phyloP scores from a whole-genome alignment of 2,888 invertebrate genomes.

The Tholera decimalis region DNA sequence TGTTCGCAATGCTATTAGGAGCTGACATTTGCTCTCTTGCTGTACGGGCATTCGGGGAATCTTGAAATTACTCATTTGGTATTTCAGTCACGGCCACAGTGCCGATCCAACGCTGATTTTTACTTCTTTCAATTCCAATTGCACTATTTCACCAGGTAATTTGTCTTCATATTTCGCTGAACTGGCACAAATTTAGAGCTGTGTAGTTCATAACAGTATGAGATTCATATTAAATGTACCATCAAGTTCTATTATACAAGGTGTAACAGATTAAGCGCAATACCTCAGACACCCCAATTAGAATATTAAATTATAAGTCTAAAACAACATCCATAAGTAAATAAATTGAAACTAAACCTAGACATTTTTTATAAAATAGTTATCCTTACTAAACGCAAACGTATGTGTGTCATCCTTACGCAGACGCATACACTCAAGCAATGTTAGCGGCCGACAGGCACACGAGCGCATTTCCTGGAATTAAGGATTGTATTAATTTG shows the following conservation, averaged over 20 bases:
- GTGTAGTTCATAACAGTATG: constrained; percentile 36
- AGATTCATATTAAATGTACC: constrained; percentile 30
- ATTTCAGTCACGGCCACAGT: constrained; percentile 88
- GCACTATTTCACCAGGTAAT: constrained; percentile 87
- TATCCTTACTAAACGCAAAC: too few relatives aligned
- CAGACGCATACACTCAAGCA: too few relatives aligned
- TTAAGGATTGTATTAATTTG: too few relatives aligned
- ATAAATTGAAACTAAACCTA: too few relatives aligned
- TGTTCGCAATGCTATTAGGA: constrained; percentile 88
- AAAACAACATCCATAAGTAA: too few relatives aligned
- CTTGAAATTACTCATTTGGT: constrained; percentile 89
- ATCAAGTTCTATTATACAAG: constrained; percentile 11
- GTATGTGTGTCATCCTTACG: too few relatives aligned
- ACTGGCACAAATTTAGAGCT: constrained; percentile 52
- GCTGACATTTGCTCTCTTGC: constrained; percentile 87
- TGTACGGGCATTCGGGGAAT: constrained; percentile 85
- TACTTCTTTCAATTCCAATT: constrained; percentile 90
- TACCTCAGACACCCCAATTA: too few relatives aligned
- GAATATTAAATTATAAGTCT: too few relatives aligned
- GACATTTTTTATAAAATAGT: too few relatives aligned
- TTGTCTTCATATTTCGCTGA: constrained; percentile 82
- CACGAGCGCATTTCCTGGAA: too few relatives aligned
- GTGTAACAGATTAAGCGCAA: too few relatives aligned
- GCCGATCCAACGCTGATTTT: constrained; percentile 88
- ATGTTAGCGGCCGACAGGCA: too few relatives aligned